Percentiles rank a stretch among this genome's conserved stretches.
Evolutionary conservation across 2,113 vertebrate species (phyloP).

Genomic region (Pluvialis apricaria): DNA sequence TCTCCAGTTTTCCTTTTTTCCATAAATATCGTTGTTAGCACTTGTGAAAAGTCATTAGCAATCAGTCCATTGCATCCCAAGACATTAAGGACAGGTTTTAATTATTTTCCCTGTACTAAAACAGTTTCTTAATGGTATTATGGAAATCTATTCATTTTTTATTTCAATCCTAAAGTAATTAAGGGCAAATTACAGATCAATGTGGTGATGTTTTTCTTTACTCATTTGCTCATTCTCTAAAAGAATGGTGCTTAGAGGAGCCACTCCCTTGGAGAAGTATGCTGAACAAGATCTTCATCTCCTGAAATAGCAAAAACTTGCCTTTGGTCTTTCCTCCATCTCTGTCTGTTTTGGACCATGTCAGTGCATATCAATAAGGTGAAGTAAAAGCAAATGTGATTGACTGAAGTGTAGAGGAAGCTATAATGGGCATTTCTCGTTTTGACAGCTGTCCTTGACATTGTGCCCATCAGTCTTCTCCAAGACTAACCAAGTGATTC

Average conservation of each 20-base stretch:
- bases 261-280: not conserved
- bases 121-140: not conserved
- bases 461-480: not conserved
- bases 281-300: not conserved
- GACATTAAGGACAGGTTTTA: not conserved
- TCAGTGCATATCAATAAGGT: not conserved
- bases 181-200: not conserved
- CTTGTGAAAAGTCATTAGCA: not conserved
- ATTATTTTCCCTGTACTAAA: not conserved
- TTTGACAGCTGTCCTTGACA: not conserved
- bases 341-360: not conserved
- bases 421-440: not conserved
- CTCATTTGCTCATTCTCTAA: not conserved
- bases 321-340: not conserved
- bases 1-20: not conserved
- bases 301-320: not conserved
- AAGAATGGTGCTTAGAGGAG: not conserved
- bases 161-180: not conserved
- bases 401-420: not conserved
- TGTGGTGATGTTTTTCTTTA: not conserved
- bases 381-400: not conserved
- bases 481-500: not conserved
- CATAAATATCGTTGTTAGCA: not conserved
- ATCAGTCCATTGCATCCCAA: fast-evolving
- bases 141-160: not conserved